Evolutionary conservation across 2,797 vertebrate species (phyloP), one percentile per base, ranked within the genome.

Genomic region (Cynopterus sphinx): DNA sequence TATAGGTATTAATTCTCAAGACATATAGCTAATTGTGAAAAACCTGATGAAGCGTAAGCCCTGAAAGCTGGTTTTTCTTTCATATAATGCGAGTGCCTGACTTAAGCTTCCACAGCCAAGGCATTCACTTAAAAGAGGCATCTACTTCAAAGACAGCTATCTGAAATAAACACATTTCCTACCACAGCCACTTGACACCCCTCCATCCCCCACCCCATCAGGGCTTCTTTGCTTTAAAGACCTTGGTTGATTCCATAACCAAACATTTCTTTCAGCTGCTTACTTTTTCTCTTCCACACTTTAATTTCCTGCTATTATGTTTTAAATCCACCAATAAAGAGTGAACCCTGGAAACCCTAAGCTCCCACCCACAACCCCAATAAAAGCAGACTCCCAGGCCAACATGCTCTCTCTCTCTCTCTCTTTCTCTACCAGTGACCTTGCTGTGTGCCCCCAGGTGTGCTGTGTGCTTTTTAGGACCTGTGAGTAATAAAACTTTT

Each of bases 21-120:
- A 97, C 22, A 89, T 93, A 70, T 0, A 39, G 7, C 7, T 96
- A 95, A 96, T 93, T 95, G 55, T 78, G 61, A 78, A 70, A 86
- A 92, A 41, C 24, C 7, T 78, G 9, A 78, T 77, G 39, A 49
- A 86, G 83, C 39, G 36, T 26, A 78, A 92, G 63, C 28, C n/a
- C 24, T 43, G 0, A 86, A 68, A 49, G 15, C 49, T 31, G n/a
- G 13, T 31, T 55, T 55, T 46, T 46, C 39, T 85, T 59, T 61
- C 41, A 70, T 17, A n/a, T 51, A 70, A 68, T 31, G 26, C 63
- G 61, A 68, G 53, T 41, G 7, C 63, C 19, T 92, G 63, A 67
- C 9, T 68, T 46, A 70, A 86, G 26, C 39, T 87, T 78, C 39
- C 39, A 59, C 49, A n/a, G 9, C 15, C 9, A 55, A 21, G 15